Evolutionary conservation across 2,888 invertebrate species (phyloP).

Genomic region (Lacanobia wlatinum): DNA sequence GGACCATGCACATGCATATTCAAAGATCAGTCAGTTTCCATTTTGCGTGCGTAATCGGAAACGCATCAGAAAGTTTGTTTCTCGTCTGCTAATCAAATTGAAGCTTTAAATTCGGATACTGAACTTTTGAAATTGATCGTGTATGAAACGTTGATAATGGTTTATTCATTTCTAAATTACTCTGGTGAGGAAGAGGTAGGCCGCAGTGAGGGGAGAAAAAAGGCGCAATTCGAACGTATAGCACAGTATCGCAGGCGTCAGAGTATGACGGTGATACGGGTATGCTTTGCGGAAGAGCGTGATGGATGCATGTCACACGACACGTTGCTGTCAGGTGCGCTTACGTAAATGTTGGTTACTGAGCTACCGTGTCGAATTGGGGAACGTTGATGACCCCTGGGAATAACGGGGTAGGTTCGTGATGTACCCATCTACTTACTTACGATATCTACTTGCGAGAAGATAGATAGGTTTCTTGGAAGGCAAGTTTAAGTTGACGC

Average conservation of each 20-base stretch:
- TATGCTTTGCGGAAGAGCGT: slow-evolving; percentile 78
- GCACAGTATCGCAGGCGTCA: slow-evolving; percentile 78
- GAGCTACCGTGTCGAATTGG: slow-evolving; percentile 80
- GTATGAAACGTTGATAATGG: slow-evolving; percentile 70
- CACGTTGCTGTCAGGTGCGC: slow-evolving; percentile 76
- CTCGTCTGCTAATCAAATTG: slow-evolving; percentile 72
- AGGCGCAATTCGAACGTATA: slow-evolving; percentile 68
- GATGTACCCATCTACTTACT: slow-evolving; percentile 17
- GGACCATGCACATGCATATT: slow-evolving; percentile 85
- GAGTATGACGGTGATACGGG: slow-evolving; percentile 81
- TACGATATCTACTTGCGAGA: slow-evolving; percentile 8
- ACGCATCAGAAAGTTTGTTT: slow-evolving; percentile 75
- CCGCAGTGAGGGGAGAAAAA: slow-evolving; percentile 76
- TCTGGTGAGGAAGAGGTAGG: slow-evolving; percentile 80
- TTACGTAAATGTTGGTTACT: slow-evolving; percentile 77
- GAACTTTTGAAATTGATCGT: slow-evolving; percentile 68
- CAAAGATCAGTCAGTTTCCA: slow-evolving; percentile 89
- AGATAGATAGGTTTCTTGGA: not conserved
- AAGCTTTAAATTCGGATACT: slow-evolving; percentile 70
- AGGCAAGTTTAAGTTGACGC: slow-evolving; percentile 5
- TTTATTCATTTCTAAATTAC: slow-evolving; percentile 86
- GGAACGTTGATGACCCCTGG: slow-evolving; percentile 67
- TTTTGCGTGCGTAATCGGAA: slow-evolving; percentile 89
- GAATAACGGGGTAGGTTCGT: slow-evolving; percentile 61
- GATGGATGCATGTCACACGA: slow-evolving; percentile 75